Conservation (phyloP, 2,797 vertebrate genomes). For the Diglossa cyanea region DNA sequence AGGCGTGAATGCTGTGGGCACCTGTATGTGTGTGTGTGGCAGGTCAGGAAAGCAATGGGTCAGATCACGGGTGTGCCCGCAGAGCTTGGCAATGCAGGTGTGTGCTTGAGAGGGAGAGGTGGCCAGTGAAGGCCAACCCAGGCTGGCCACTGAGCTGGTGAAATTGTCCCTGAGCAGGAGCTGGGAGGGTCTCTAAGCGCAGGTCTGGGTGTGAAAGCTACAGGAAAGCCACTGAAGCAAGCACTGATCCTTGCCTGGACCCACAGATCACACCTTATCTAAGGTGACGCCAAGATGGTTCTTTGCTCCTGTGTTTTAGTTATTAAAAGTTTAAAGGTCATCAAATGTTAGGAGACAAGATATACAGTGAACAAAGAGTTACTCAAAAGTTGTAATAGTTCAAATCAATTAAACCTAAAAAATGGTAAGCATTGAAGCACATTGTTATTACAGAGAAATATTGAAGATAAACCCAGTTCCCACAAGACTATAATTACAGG, state of each 20-base stretch:
- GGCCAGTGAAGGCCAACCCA: rapidly evolving
- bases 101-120: rapidly evolving
- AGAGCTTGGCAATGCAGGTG: background rate
- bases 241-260: background rate
- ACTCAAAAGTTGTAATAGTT: background rate
- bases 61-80: rapidly evolving
- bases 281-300: background rate
- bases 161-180: background rate
- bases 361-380: background rate
- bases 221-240: background rate
- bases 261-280: background rate
- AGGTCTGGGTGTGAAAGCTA: background rate
- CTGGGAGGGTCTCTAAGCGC: too few species aligned
- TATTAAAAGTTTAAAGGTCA: background rate
- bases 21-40: too few species aligned
- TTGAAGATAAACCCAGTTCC: background rate
- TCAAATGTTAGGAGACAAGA: background rate
- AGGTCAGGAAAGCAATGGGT: rapidly evolving
- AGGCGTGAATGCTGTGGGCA: rapidly evolving
- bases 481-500: background rate
- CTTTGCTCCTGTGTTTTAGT: background rate
- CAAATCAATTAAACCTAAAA: background rate
- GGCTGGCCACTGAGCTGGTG: background rate
- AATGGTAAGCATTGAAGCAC: background rate
- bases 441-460: background rate